Percentiles rank a stretch among this genome's conserved stretches.
Conservation (phyloP, 2,888 invertebrate genomes). For the Linyphia triangularis region DNA sequence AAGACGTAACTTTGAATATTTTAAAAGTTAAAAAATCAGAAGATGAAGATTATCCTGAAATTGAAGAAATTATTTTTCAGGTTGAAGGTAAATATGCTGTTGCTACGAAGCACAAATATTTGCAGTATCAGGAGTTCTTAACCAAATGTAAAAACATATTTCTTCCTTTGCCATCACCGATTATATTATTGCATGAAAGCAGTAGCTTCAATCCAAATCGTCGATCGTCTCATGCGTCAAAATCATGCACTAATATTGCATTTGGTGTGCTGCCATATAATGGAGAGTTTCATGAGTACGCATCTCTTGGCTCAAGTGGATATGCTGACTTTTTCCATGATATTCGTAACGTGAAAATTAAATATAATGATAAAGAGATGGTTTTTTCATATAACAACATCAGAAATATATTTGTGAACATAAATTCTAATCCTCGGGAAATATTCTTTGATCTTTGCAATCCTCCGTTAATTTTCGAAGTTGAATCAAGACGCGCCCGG, state of each 20-base stretch:
- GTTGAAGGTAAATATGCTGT: not conserved
- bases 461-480: conserved; percentile 41
- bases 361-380: not conserved
- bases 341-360: conserved; percentile 21
- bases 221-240: not conserved
- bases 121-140: conserved; percentile 10
- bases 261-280: conserved; percentile 52
- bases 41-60: conserved; percentile 58
- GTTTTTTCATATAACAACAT: conserved; percentile 36
- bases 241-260: not conserved
- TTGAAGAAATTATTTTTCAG: conserved; percentile 50
- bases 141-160: conserved; percentile 12
- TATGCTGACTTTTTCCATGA: conserved; percentile 50
- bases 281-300: conserved; percentile 36
- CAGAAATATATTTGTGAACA: conserved; percentile 50
- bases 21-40: conserved; percentile 39
- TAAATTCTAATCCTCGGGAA: conserved; percentile 7
- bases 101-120: not conserved
- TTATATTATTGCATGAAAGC: conserved; percentile 40
- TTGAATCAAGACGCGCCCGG: not conserved
- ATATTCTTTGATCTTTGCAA: conserved; percentile 58
- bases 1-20: not conserved
- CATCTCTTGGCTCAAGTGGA: not conserved
- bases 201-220: no score
- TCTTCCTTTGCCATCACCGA: not conserved